These are phyloP conservation scores for Saguinus imperator DNA, from an alignment of 2,113 vertebrate genomes.

Conservation along the genomic window DNA sequence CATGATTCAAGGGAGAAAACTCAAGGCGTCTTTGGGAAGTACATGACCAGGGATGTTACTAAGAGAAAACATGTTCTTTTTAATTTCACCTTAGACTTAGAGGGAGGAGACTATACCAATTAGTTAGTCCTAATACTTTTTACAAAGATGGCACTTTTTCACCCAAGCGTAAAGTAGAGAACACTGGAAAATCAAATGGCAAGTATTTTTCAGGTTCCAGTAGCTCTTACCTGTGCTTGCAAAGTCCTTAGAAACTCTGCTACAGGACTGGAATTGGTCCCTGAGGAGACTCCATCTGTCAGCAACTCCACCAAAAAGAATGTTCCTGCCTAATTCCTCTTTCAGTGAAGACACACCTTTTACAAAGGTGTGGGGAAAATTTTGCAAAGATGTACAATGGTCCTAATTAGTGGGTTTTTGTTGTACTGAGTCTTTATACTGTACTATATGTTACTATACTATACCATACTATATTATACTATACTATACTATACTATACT, in stretches of 20 bases:
- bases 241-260: neutral
- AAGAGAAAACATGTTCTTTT: neutral
- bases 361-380: neutral
- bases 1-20: constrained; percentile 1
- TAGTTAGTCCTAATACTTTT: neutral
- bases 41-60: neutral
- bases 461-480: no score
- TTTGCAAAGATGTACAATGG: neutral
- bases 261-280: neutral
- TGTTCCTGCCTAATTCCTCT: neutral
- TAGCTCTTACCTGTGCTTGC: neutral
- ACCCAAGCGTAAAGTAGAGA: neutral
- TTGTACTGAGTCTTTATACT: neutral
- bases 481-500: no score
- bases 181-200: neutral
- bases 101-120: neutral
- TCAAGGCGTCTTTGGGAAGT: neutral
- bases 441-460: no score
- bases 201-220: neutral
- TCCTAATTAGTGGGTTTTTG: neutral
- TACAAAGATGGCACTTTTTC: neutral
- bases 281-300: neutral
- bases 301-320: neutral
- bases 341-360: neutral
- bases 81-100: neutral